Evolutionary conservation across 2,797 vertebrate genomes (phyloP), one percentile per base, ranked within the genome.

Genomic region (Podarcis lilfordi): DNA sequence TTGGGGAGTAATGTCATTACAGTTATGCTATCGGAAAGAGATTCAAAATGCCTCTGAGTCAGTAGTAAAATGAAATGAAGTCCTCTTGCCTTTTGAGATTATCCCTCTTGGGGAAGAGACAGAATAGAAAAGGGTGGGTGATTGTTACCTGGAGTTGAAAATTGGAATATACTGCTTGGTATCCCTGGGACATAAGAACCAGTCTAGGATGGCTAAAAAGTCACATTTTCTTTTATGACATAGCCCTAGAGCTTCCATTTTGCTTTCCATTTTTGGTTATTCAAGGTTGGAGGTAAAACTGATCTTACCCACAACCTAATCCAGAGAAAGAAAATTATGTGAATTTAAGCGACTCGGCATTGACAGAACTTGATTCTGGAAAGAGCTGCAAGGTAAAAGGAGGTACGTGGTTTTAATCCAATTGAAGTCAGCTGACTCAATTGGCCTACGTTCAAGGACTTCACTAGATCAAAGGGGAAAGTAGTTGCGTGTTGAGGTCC

Each of bases 1-100:
- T 86, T 92, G 72, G 55, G 91, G 78, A 78, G 55, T 69, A 69
- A 59, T 93, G 81, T 82, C 92, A 74, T 88, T 85, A 91, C 9
- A 85, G 29, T 80, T 91, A 43, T 92, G 89, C 92, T 5, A 82
- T 50, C 76, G 35, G 32, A 69, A 55, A 35, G 43, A 68, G 69
- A 61, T 35, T 64, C 64, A 69, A 27, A 69, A 78, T 50, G 64
- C 76, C 23, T 69, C 40, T 79, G 59, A 79, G 64, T 29, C n/a
- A 69, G 43, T 79, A 59, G 76, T 43, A 69, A 75, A 79, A 79
- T 68, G 75, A 66, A n/a, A 15, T 25, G 32, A 74, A 55, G 27
- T 50, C 77, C 27, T 81, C 9, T 74, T 64, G 64, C 23, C 37
- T 71, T 5, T 37, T 27, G 45, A 3, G 37, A 86, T 72, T 27